Conservation (phyloP, 2,113 vertebrate species). For the Synodontis membranacea region DNA sequence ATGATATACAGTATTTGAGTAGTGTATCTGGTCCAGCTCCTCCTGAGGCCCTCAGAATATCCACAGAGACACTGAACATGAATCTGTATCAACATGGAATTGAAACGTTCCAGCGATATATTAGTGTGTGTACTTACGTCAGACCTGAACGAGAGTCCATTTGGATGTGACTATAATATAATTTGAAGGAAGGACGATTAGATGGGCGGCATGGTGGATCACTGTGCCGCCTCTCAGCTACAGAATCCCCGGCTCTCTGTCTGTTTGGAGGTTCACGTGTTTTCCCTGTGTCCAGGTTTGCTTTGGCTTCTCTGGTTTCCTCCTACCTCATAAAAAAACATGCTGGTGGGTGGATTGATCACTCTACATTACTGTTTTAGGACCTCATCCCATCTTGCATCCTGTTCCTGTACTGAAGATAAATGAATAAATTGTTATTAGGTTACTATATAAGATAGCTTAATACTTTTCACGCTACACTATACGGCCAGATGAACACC, state of each 20-base stretch:
- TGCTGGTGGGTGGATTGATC: neutral
- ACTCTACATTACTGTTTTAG: neutral
- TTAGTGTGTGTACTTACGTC: neutral
- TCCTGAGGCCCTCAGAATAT: neutral
- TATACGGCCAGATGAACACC: too few relatives aligned
- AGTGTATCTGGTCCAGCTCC: neutral
- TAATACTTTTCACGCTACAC: neutral
- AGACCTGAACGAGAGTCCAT: neutral
- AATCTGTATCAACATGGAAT: neutral
- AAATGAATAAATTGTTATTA: neutral
- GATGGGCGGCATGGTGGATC: neutral
- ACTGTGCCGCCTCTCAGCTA: neutral
- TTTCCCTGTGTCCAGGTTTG: neutral
- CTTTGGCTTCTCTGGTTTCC: neutral
- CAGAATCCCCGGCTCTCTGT: neutral
- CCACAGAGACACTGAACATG: neutral
- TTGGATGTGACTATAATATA: neutral
- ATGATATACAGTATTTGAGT: neutral
- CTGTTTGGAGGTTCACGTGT: neutral
- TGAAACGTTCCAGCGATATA: neutral
- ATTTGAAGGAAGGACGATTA: neutral
- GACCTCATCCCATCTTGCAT: neutral
- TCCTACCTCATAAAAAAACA: neutral
- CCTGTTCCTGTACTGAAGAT: neutral
- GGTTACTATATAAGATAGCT: neutral